Evolutionary conservation across 2,113 vertebrate genomes (phyloP).

Genomic region (Pao palembangensis): DNA sequence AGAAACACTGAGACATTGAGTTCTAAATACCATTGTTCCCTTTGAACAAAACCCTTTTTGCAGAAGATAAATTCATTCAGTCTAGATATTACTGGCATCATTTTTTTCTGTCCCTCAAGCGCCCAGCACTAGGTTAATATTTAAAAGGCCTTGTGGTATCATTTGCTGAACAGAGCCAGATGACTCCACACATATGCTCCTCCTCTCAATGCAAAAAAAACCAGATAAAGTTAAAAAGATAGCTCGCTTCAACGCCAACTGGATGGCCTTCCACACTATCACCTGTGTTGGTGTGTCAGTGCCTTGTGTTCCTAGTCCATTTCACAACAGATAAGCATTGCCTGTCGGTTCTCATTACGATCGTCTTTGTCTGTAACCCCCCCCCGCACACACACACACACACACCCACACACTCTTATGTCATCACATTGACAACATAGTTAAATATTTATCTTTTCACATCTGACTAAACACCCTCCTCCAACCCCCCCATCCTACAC

Average conservation of each 20-base stretch:
- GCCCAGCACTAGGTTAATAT: slow-evolving; percentile 70
- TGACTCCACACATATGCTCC: slow-evolving; percentile 41
- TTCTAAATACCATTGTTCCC: slow-evolving; percentile 20
- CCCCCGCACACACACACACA: not conserved
- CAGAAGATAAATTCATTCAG: slow-evolving; percentile 2
- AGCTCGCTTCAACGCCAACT: too few relatives aligned
- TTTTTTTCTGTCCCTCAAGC: slow-evolving; percentile 6
- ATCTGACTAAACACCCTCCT: slow-evolving; percentile 2
- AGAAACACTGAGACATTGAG: not conserved
- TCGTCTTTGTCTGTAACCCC: not conserved
- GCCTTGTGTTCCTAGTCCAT: too few relatives aligned
- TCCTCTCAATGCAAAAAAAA: not conserved
- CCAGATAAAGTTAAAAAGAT: too few relatives aligned
- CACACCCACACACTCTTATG: too few relatives aligned
- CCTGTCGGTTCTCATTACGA: not conserved
- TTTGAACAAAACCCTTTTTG: too few relatives aligned
- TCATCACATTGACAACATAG: not conserved
- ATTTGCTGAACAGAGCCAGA: slow-evolving; percentile 58
- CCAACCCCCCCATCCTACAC: not conserved
- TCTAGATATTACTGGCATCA: not conserved
- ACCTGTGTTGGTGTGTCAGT: not conserved
- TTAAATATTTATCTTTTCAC: slow-evolving; percentile 50
- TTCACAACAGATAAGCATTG: too few relatives aligned
- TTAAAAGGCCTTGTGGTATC: slow-evolving; percentile 72
- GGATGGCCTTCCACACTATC: too few relatives aligned